phyloP scores from a whole-genome alignment of 2,797 vertebrate genomes.

The Aphelocoma californica region DNA sequence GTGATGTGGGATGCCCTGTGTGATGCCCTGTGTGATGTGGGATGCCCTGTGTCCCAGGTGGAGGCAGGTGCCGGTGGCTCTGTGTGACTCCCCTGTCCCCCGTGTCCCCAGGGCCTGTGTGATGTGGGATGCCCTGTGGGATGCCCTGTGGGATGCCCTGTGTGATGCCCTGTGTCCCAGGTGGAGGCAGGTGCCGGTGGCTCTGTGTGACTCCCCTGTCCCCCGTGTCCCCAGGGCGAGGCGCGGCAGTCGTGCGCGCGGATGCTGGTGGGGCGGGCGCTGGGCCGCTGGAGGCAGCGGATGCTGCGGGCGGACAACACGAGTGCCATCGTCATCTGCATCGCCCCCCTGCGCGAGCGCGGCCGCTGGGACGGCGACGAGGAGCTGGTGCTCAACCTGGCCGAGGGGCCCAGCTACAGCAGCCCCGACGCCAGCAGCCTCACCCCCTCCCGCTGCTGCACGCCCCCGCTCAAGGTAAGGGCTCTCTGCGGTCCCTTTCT shows the following conservation, averaged over 20 bases:
- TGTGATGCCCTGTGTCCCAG: too few species aligned
- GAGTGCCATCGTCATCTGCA: slow-evolving; percentile 91
- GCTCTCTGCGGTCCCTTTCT: accelerated
- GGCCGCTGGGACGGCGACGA: slow-evolving; percentile 74
- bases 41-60: too few species aligned
- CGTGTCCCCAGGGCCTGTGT: slow-evolving; percentile 72
- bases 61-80: not conserved
- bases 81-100: not conserved
- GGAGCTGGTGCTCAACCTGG: slow-evolving; percentile 90
- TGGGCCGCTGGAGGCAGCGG: slow-evolving; percentile 93
- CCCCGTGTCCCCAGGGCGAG: slow-evolving; percentile 76
- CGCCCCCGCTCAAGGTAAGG: slow-evolving; percentile 79
- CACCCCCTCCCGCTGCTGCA: slow-evolving; percentile 81
- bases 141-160: too few species aligned
- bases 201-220: not conserved
- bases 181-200: too few species aligned
- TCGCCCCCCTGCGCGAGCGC: slow-evolving; percentile 79
- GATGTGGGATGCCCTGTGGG: too few species aligned
- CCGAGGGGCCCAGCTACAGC: slow-evolving; percentile 82
- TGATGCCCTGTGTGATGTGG: too few species aligned
- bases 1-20: too few species aligned
- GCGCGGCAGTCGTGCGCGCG: slow-evolving; percentile 88
- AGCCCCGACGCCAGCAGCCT: slow-evolving; percentile 74
- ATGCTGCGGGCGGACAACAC: slow-evolving; percentile 98
- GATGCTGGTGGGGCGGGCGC: slow-evolving; percentile 88